phyloP scores from a whole-genome alignment of 2,113 vertebrate species.

The Rhea americana region DNA sequence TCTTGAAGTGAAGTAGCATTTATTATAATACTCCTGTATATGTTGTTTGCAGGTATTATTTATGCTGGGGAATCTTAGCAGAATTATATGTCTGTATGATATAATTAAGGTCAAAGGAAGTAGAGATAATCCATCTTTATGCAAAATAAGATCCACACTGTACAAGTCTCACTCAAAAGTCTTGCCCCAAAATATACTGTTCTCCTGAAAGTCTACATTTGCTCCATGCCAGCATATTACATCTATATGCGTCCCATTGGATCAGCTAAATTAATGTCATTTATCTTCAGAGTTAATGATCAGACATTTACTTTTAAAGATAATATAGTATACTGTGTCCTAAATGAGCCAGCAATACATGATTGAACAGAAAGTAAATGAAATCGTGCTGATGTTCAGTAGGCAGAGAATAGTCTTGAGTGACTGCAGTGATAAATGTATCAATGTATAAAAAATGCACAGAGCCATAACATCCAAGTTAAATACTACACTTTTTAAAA shows the following conservation, averaged over 20 bases:
- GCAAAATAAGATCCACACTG: background rate
- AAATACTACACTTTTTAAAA: background rate
- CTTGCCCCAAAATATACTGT: background rate
- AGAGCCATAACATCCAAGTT: background rate
- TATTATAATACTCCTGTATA: background rate
- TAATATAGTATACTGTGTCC: background rate
- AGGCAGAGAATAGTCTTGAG: background rate
- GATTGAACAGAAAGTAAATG: background rate
- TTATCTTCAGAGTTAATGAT: constrained; percentile 11
- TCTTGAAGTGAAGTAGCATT: background rate
- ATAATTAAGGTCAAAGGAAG: background rate
- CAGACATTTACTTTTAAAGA: constrained; percentile 17
- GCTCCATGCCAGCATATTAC: background rate
- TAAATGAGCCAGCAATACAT: background rate
- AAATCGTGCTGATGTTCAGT: background rate
- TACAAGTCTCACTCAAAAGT: background rate
- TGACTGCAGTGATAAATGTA: background rate
- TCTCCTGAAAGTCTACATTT: background rate
- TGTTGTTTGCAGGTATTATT: background rate
- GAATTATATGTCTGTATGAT: background rate
- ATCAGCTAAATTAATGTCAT: background rate
- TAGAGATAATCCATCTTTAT: background rate
- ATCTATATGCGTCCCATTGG: background rate
- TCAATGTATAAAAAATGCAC: background rate
- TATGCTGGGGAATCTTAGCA: background rate